phyloP scores from a whole-genome alignment of 1,140 invertebrate species.

The Drosophila mojavensis region DNA sequence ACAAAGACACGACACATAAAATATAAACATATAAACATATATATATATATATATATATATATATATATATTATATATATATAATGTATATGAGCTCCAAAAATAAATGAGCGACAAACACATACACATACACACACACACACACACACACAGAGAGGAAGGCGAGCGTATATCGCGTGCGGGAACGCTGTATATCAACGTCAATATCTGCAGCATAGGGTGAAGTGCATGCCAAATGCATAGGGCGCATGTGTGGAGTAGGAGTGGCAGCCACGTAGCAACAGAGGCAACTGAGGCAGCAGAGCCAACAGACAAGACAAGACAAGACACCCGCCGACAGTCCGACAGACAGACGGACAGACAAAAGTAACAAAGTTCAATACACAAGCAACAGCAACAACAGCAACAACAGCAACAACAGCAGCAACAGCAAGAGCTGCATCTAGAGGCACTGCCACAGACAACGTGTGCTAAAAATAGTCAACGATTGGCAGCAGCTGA shows the following conservation, averaged over 20 bases:
- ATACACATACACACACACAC: not conserved
- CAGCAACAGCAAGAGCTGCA: not conserved
- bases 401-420: not conserved
- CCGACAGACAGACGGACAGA: conserved; percentile 29
- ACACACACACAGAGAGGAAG: too few relatives aligned
- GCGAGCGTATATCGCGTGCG: conserved; percentile 67
- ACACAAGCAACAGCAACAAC: conserved; percentile 43
- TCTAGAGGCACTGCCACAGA: conserved; percentile 17
- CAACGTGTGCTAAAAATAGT: conserved; percentile 32
- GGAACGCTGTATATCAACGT: conserved; percentile 79
- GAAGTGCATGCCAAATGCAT: conserved; percentile 66
- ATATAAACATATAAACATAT: not conserved
- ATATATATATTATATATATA: conserved; percentile 3
- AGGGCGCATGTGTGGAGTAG: conserved; percentile 63
- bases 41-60: conserved; percentile 16
- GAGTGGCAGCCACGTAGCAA: conserved; percentile 69
- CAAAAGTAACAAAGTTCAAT: conserved; percentile 80
- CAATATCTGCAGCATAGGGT: conserved; percentile 79
- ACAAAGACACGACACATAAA: conserved; percentile 2
- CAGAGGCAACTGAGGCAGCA: conserved; percentile 37
- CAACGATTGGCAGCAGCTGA: conserved; percentile 57
- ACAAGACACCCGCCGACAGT: conserved; percentile 43
- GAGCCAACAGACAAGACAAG: conserved; percentile 29
- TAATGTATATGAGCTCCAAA: conserved; percentile 56
- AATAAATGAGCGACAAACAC: conserved; percentile 67